These are phyloP conservation scores for Epicampocera succincta DNA, from an alignment of 2,888 invertebrate genomes.

Conservation along the genomic window DNA sequence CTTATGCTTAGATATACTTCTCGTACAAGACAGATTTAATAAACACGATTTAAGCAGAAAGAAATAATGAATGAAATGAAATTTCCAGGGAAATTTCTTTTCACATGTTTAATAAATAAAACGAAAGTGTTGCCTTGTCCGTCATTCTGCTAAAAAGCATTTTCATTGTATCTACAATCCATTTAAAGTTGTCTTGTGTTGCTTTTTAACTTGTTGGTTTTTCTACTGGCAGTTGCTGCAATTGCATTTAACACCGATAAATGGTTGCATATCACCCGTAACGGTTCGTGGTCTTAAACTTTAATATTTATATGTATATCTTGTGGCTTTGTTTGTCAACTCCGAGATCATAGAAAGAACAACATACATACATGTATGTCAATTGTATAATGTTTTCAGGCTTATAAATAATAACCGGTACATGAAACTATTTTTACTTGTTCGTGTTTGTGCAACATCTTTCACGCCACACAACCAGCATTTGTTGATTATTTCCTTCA, in stretches of 20 bases:
- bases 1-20: neutral
- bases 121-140: slow-evolving; percentile 57
- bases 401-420: slow-evolving; percentile 40
- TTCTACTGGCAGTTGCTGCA: slow-evolving; percentile 1
- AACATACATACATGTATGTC: slow-evolving; percentile 33
- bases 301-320: slow-evolving; percentile 1
- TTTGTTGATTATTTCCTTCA: neutral
- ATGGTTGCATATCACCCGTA: slow-evolving; percentile 40
- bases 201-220: slow-evolving; percentile 13
- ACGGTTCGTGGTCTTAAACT: slow-evolving; percentile 43
- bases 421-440: slow-evolving; percentile 4
- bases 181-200: slow-evolving; percentile 28
- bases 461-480: neutral
- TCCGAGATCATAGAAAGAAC: neutral
- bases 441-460: neutral
- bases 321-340: neutral
- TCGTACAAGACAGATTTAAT: too few relatives aligned
- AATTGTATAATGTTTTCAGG: slow-evolving; percentile 43
- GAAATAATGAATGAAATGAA: slow-evolving; percentile 42
- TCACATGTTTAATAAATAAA: slow-evolving; percentile 20
- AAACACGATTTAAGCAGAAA: slow-evolving; percentile 29
- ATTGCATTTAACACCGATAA: slow-evolving; percentile 26
- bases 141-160: neutral
- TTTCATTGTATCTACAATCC: neutral
- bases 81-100: slow-evolving; percentile 21